These are phyloP conservation scores for Leptodactylus fuscus DNA, from an alignment of 2,113 vertebrate species.

Conservation along the genomic window DNA sequence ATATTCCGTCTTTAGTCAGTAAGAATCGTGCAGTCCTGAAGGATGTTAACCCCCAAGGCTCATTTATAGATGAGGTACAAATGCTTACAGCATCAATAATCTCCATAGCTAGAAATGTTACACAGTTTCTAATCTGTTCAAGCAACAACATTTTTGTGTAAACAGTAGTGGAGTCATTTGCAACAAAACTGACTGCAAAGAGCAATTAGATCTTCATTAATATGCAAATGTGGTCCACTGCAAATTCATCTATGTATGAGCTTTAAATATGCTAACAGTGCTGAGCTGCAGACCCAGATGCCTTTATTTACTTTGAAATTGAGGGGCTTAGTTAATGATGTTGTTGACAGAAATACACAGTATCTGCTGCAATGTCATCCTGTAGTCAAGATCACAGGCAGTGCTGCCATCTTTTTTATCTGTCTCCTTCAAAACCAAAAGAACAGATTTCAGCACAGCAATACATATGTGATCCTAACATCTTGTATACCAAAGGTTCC, in stretches of 20 bases:
- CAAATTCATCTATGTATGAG: constrained; percentile 72
- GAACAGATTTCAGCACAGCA: not conserved
- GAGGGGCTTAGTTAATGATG: constrained; percentile 75
- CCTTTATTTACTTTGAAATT: constrained; percentile 80
- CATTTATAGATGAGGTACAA: not conserved
- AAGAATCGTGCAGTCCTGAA: not conserved
- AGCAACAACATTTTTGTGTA: constrained; percentile 70
- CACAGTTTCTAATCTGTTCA: constrained; percentile 66
- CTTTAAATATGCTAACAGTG: constrained; percentile 74
- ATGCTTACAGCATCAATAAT: not conserved
- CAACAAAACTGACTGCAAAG: constrained; percentile 76
- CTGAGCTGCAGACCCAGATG: constrained; percentile 72
- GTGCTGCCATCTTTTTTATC: constrained; percentile 1
- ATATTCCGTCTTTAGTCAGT: no score
- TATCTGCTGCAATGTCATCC: constrained; percentile 66
- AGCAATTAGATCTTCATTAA: constrained; percentile 79
- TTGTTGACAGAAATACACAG: constrained; percentile 74
- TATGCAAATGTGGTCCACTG: constrained; percentile 76
- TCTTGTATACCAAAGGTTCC: not conserved
- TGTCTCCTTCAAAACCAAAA: constrained; percentile 3
- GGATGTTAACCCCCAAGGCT: not conserved
- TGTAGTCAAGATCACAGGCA: constrained; percentile 68
- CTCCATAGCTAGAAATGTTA: constrained; percentile 62
- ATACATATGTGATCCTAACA: not conserved
- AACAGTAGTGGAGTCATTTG: constrained; percentile 75